phyloP scores from a whole-genome alignment of 2,113 vertebrate species.

The Condylura cristata region DNA sequence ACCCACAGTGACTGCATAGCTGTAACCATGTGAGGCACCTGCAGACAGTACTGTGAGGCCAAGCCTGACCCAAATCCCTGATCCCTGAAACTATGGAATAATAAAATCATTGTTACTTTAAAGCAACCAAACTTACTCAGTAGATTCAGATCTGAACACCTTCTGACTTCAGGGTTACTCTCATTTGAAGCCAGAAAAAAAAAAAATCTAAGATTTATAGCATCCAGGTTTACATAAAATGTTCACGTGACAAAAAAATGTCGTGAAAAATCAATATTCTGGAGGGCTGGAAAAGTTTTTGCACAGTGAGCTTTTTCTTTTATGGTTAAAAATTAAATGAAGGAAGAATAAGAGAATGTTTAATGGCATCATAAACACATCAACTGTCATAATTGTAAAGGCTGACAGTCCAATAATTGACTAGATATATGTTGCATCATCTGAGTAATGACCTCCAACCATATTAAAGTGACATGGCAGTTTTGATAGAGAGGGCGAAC shows the following conservation, averaged over 20 bases:
- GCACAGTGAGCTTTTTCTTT: not conserved
- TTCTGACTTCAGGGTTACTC: not conserved
- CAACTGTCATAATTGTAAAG: not conserved
- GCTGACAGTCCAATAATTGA: not conserved
- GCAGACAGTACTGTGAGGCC: rapidly evolving
- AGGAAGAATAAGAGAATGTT: not conserved
- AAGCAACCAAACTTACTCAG: not conserved
- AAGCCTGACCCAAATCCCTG: not conserved
- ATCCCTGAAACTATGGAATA: not conserved
- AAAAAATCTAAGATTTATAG: not conserved
- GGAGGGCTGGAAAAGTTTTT: not conserved
- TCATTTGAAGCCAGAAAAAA: not conserved
- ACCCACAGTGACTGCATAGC: not conserved
- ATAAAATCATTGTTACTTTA: not conserved
- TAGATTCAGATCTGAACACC: not conserved
- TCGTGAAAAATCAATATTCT: not conserved
- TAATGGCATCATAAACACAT: conserved; percentile 23
- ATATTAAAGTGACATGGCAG: not conserved
- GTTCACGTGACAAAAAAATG: not conserved
- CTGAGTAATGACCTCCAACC: not conserved
- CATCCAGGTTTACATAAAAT: not conserved
- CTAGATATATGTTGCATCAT: not conserved
- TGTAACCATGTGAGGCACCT: rapidly evolving
- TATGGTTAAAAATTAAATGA: conserved; percentile 53
- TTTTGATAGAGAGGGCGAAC: not conserved